Conservation (phyloP, 2,113 vertebrate species). For the Bolborhynchus lineola region DNA sequence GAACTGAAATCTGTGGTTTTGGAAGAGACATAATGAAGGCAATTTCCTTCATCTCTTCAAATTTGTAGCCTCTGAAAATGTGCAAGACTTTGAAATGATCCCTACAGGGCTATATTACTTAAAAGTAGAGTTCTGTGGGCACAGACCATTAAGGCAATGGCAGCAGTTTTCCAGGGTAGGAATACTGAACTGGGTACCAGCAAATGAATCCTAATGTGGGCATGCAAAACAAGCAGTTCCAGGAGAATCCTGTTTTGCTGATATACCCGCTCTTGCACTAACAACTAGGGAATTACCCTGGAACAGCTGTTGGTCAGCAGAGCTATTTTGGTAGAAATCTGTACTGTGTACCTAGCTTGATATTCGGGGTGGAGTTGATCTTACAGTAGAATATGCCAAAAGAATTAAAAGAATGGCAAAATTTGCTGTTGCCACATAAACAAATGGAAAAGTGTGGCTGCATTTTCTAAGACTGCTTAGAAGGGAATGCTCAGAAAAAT, state of each 20-base stretch:
- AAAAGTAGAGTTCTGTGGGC: background rate
- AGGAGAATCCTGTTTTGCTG: conserved; percentile 17
- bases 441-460: background rate
- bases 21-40: background rate
- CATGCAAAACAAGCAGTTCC: background rate
- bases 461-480: background rate
- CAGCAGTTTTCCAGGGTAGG: background rate
- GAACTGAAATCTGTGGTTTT: background rate
- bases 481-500: background rate
- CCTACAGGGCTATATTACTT: background rate
- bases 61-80: background rate
- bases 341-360: background rate
- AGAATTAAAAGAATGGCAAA: background rate
- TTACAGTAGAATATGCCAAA: conserved; percentile 15
- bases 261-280: background rate
- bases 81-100: background rate
- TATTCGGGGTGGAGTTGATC: background rate
- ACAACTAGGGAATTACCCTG: conserved; percentile 25
- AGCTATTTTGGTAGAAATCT: conserved; percentile 33
- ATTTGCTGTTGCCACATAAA: background rate
- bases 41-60: background rate
- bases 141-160: background rate
- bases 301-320: conserved; percentile 27
- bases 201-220: background rate
- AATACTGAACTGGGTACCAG: background rate